These are phyloP conservation scores for Acanthopagrus latus DNA, from an alignment of 2,797 vertebrate genomes.

Conservation along the genomic window DNA sequence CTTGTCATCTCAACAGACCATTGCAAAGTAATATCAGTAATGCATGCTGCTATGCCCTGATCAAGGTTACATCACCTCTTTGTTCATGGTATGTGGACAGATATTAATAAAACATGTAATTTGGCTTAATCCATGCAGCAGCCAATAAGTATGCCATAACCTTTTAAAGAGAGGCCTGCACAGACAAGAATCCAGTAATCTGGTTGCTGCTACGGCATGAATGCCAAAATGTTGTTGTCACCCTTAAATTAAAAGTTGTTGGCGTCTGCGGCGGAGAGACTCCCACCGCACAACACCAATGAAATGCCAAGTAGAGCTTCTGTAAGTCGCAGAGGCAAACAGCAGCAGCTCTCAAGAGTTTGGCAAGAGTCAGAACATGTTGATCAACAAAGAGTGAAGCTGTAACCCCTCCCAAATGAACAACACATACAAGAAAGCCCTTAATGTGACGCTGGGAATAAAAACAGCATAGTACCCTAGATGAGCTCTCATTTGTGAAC, in stretches of 20 bases:
- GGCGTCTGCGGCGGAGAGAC: constrained; percentile 15
- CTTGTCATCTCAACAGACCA: neutral
- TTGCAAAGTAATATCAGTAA: neutral
- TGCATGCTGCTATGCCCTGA: neutral
- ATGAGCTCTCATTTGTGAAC: constrained; percentile 3
- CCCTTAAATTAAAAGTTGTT: constrained; percentile 21
- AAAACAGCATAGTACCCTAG: neutral
- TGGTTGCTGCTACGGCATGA: neutral
- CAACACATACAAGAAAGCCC: neutral
- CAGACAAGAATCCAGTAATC: neutral
- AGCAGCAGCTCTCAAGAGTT: constrained; percentile 4
- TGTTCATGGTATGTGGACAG: neutral
- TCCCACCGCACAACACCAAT: constrained; percentile 11
- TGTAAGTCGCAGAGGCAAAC: constrained; percentile 12
- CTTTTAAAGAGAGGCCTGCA: neutral
- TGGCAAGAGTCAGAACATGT: neutral
- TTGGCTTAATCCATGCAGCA: constrained; percentile 1
- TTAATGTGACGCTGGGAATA: neutral
- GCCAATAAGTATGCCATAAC: neutral
- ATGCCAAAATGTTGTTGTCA: constrained; percentile 7
- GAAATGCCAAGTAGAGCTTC: constrained; percentile 15
- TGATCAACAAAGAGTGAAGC: neutral
- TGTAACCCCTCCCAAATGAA: neutral
- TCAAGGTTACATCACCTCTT: constrained; percentile 15
- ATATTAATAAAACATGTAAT: neutral